phyloP scores from a whole-genome alignment of 2,888 invertebrate species.

The Drosophila conformis region DNA sequence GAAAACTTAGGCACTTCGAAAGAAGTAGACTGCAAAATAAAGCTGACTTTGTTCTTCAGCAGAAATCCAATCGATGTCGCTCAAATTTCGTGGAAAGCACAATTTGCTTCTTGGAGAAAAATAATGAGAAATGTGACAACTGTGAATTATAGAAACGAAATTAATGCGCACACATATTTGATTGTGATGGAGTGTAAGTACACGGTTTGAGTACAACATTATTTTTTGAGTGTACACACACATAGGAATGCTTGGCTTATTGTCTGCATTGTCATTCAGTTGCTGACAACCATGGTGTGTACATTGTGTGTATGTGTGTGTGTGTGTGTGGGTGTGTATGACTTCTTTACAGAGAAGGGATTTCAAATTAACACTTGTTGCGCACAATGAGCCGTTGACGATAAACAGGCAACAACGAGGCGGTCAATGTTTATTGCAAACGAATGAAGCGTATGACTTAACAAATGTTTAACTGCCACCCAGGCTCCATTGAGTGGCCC shows the following conservation, averaged over 20 bases:
- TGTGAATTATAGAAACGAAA: not conserved
- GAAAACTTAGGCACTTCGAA: not conserved
- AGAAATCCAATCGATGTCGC: not conserved
- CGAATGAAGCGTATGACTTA: constrained; percentile 61
- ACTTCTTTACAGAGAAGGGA: constrained; percentile 45
- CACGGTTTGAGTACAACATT: not conserved
- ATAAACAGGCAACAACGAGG: constrained; percentile 1
- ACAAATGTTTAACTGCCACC: constrained; percentile 45
- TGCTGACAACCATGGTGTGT: not conserved
- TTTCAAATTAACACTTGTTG: constrained; percentile 67
- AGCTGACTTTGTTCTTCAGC: not conserved
- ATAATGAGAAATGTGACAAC: not conserved
- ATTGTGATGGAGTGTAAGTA: not conserved
- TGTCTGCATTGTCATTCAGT: constrained; percentile 6
- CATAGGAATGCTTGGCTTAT: not conserved
- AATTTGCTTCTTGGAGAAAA: not conserved
- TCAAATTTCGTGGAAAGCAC: not conserved
- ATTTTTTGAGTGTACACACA: constrained; percentile 2
- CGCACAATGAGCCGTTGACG: constrained; percentile 46
- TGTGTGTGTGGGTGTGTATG: not conserved
- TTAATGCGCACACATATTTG: not conserved
- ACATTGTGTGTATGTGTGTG: constrained; percentile 3
- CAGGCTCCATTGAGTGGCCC: not conserved
- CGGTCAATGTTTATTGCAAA: constrained; percentile 46
- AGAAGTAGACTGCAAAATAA: not conserved